Evolutionary conservation across 2,888 invertebrate genomes (phyloP).

Genomic region (Pogonocherus hispidulus): DNA sequence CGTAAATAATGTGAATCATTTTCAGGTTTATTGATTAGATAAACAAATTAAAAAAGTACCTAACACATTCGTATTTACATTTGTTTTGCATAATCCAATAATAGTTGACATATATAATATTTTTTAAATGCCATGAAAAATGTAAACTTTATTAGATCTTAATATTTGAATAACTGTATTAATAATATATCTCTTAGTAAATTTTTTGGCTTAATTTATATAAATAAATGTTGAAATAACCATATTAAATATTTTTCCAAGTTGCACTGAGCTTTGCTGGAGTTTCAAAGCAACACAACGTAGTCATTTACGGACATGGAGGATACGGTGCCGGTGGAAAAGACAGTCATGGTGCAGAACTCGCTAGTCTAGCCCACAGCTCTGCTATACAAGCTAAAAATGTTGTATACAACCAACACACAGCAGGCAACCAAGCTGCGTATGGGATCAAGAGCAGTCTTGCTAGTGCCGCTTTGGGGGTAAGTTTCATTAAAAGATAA

Average conservation of each 20-base stretch:
- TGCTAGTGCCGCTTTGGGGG: conserved; percentile 76
- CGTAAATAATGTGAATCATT: no score
- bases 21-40: no score
- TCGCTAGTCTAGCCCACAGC: conserved; percentile 76
- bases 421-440: conserved; percentile 81
- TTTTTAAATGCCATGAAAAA: no score
- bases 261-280: neutral
- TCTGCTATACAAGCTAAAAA: conserved; percentile 82
- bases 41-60: no score
- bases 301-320: neutral
- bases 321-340: neutral
- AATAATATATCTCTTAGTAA: no score
- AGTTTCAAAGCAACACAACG: neutral
- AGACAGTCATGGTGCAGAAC: conserved; percentile 71
- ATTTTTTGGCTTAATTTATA: no score
- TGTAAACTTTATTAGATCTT: no score
- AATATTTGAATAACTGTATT: no score
- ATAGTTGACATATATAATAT: no score
- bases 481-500: conserved; percentile 39
- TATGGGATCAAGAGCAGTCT: conserved; percentile 81
- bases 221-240: no score
- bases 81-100: no score
- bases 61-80: no score
- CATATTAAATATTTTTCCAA: neutral
- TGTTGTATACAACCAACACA: conserved; percentile 77